Evolutionary conservation across 2,888 invertebrate genomes (phyloP).

Genomic region (Sphaerolaimus hirsutus): DNA sequence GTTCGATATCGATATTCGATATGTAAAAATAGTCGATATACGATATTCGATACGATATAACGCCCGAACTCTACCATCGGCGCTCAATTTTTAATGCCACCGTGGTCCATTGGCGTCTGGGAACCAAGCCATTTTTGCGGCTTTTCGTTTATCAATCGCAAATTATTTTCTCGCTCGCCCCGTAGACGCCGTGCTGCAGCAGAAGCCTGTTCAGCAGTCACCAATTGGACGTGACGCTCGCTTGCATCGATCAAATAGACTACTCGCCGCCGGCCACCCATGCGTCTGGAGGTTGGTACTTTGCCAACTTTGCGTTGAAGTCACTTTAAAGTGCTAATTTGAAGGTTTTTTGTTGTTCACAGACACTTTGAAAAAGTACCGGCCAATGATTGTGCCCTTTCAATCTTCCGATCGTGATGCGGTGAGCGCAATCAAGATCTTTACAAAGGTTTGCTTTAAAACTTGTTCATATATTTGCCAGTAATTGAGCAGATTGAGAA

Average conservation of each 20-base stretch:
- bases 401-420: neutral
- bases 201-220: neutral
- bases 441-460: neutral
- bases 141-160: too few species aligned
- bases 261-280: neutral
- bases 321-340: too few species aligned
- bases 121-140: too few species aligned
- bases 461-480: too few species aligned
- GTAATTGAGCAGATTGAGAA: too few species aligned
- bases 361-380: neutral
- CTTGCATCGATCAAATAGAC: neutral
- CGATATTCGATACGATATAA: too few species aligned
- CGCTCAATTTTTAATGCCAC: too few species aligned
- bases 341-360: neutral
- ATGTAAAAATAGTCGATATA: too few species aligned
- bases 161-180: neutral
- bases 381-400: neutral
- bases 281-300: neutral
- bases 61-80: too few species aligned
- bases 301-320: too few species aligned
- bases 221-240: neutral
- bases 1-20: too few species aligned
- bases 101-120: too few species aligned
- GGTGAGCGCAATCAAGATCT: neutral
- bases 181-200: neutral